Percentiles rank a stretch among this genome's conserved stretches.
phyloP scores from a whole-genome alignment of 2,888 invertebrate genomes.

The Coecobrya sp. region DNA sequence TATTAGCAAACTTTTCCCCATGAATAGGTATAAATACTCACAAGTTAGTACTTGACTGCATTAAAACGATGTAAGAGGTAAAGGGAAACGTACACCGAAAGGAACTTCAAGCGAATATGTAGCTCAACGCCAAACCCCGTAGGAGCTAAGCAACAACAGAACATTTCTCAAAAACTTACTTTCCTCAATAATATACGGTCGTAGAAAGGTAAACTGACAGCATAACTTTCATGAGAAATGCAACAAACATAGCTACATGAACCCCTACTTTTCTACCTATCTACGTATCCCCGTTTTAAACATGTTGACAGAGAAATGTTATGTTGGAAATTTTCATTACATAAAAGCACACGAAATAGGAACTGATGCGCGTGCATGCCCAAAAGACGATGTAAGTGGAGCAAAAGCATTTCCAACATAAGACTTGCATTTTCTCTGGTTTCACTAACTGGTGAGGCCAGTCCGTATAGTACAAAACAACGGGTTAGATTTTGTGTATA shows the following conservation, averaged over 20 bases:
- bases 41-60: background rate
- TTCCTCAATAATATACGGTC: background rate
- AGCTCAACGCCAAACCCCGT: background rate
- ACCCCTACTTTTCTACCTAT: background rate
- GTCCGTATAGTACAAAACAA: background rate
- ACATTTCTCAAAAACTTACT: conserved; percentile 4
- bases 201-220: background rate
- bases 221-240: background rate
- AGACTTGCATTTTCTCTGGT: conserved; percentile 26
- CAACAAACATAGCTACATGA: background rate
- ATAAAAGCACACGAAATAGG: conserved; percentile 16
- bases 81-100: background rate
- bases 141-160: background rate
- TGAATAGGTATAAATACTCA: too few relatives aligned
- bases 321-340: conserved; percentile 53
- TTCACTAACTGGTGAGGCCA: conserved; percentile 15
- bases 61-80: background rate
- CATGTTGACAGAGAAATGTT: conserved; percentile 26
- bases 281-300: background rate
- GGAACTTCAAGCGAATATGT: background rate
- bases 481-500: background rate
- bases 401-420: conserved; percentile 6
- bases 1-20: too few relatives aligned
- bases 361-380: background rate
- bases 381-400: conserved; percentile 21